These are phyloP conservation scores for rat (Rattus norvegicus) DNA, from an alignment of 2,113 vertebrate genomes.

Conservation along the genomic window GRCr8 NC_086021.1:131368501-131369000, in stretches of 20 bases:
- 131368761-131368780: background rate
- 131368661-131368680: background rate
- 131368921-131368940: background rate
- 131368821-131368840: background rate
- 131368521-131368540: background rate
- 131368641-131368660: conserved; percentile 1
- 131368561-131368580: background rate
- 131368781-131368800: background rate
- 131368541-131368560: background rate
- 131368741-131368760: background rate
- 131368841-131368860: background rate
- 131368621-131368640: background rate
- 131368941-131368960: background rate
- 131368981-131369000: background rate
- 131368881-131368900: background rate
- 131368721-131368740: background rate
- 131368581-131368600: background rate
- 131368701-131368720: background rate
- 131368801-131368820: background rate
- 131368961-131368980: background rate
- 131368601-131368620: background rate
- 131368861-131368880: background rate
- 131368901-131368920: background rate
- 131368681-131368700: background rate
- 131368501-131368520: background rate